Evolutionary conservation across 64 coral and sea anemone species (phyloP), one percentile per base, ranked within the genome.

Genomic region (Dendrophyllia cribrosa): DNA sequence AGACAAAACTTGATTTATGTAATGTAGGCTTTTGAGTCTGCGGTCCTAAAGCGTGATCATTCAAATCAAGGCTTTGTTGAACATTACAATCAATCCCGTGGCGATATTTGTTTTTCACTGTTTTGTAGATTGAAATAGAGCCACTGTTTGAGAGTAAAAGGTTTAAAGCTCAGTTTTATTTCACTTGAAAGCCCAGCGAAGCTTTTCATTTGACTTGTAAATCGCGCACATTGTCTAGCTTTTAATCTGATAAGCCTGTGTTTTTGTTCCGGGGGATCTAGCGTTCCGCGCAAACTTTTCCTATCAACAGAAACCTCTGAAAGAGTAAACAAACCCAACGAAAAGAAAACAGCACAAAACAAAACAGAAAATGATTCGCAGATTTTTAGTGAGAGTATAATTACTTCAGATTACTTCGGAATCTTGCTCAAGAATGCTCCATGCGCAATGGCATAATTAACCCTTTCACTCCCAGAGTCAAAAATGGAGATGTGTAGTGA

Each of bases 261-360:
- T 46, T 84, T 82, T 84, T 84, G 74, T 89, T n/a, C n/a, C 14
- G 15, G 12, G 17, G 23, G 44, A 50, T 78, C n/a, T 46, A 66
- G 46, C 24, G 34, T 79, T 78, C 5, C 16, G 20, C 5, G 11
- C 22, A 77, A 51, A 76, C 74, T 77, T 43, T 67, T 50, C 49
- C 7, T 58, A 63, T 61, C 26, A 91, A 82, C 77, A 82, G 66
- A 80, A 59, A 72, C 60, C 7, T 13, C 56, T 7, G 43, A n/a
- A 72, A 83, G 19, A 43, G 66, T 79, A 83, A 91, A 83, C 89
- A 53, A 91, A 80, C 62, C 23, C 11, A 53, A 70, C 6, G 19
- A 67, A 77, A 73, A 49, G 34, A 17, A 20, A 7, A 21, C 4
- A n/a, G 19, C 19, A 12, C 2, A 77, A 25, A 77, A 55, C 4